These are phyloP conservation scores for Drosophila cognata DNA, from an alignment of 2,888 invertebrate genomes.

Conservation along the genomic window DNA sequence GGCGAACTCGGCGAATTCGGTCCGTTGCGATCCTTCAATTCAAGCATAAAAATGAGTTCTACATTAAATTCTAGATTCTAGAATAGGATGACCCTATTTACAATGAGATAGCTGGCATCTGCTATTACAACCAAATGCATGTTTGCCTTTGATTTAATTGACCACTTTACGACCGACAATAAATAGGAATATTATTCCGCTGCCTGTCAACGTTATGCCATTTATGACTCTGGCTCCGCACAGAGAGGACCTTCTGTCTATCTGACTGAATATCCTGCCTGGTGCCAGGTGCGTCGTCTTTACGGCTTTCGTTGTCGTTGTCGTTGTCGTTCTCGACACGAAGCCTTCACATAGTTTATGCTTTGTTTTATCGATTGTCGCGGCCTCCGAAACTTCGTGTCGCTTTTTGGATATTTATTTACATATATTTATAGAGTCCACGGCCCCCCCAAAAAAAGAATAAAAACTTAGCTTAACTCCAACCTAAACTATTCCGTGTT, in stretches of 20 bases:
- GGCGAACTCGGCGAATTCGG: slow-evolving; percentile 89
- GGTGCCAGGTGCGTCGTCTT: slow-evolving; percentile 37
- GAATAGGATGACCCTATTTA: slow-evolving; percentile 36
- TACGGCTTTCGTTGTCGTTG: slow-evolving; percentile 27
- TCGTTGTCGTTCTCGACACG: slow-evolving; percentile 58
- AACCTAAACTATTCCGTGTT: slow-evolving; percentile 45
- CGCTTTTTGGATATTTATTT: slow-evolving; percentile 47
- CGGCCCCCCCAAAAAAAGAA: slow-evolving; percentile 8
- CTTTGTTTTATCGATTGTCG: slow-evolving; percentile 84
- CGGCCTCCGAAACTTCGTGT: slow-evolving; percentile 59
- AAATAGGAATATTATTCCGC: slow-evolving; percentile 34
- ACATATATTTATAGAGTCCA: slow-evolving; percentile 64
- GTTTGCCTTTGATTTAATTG: slow-evolving; percentile 34
- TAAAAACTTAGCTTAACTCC: not conserved
- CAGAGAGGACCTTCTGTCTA: slow-evolving; percentile 22
- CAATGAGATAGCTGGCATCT: slow-evolving; percentile 74
- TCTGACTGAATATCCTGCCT: slow-evolving; percentile 10
- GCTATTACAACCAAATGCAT: slow-evolving; percentile 82
- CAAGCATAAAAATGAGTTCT: not conserved
- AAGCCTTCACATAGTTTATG: slow-evolving; percentile 76
- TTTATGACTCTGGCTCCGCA: slow-evolving; percentile 56
- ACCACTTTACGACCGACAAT: slow-evolving; percentile 51
- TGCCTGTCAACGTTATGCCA: slow-evolving; percentile 74
- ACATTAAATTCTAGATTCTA: not conserved
- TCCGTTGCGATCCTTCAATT: slow-evolving; percentile 87